Base-by-base conservation (phyloP, 2,113 vertebrate species). In the Anhinga anhinga region DNA sequence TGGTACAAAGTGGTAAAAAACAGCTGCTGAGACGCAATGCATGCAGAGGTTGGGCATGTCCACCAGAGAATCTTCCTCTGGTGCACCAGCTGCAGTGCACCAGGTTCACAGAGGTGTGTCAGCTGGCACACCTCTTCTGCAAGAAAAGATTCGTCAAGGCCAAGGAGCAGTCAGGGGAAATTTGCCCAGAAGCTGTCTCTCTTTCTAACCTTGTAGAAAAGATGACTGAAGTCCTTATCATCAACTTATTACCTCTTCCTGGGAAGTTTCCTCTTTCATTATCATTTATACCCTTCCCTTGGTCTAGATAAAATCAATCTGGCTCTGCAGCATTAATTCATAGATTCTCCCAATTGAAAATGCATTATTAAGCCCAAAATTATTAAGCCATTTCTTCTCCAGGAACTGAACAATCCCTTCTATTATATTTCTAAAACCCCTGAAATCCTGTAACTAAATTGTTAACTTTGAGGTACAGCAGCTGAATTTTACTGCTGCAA, bases 1-100 rank as follows among this genome's bases (percentile, higher is more conserved):
- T 26, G 18, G 25, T 8, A 76, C 1, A 4, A 16, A 78, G 8
- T 4, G 50, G 15, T 5, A 42, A 58, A 63, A 72, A 79, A 1
- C 4, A 62, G 2, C 27, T 30, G 8, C 40, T 44, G 42, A 76
- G 9, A 76, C 22, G 5, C 17, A 20, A 2, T 0, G 0, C 13
- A 45, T 17, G 5, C 38, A 58, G 25, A 55, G 7, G 3, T 3
- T 55, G 26, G 2, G 5, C 22, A 59, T 2, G 6, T 23, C 25
- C 36, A 32, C 7, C 34, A 74, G 42, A 47, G 7, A 17, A 45
- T 45, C 44, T 45, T 45, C 44, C 44, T 45, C 44, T 45, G 44
- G 16, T 45, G 16, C 44, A 17, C 44, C 16, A 45, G 17, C 44
- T 45, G 44, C 17, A 45, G 44, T 16, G 44, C 44, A 45, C 44